These are phyloP conservation scores for Centropristis striata DNA, from an alignment of 2,113 vertebrate genomes.

Conservation along the genomic window DNA sequence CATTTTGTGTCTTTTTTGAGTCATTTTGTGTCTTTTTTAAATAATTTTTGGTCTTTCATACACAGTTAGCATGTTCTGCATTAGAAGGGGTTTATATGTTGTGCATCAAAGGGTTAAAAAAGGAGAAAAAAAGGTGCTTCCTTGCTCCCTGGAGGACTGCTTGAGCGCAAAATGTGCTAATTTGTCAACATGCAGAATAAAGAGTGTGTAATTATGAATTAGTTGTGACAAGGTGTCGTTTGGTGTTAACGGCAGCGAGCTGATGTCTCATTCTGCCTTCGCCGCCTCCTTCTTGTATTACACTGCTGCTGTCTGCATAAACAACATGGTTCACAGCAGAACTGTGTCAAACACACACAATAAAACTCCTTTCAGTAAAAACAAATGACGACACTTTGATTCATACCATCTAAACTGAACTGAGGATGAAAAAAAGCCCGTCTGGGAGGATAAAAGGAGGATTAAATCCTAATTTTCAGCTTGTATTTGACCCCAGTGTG, in stretches of 20 bases:
- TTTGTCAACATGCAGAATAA: constrained; percentile 28
- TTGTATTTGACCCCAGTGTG: background rate
- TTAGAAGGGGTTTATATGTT: too few species aligned
- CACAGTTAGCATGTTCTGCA: too few species aligned
- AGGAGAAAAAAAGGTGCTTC: background rate
- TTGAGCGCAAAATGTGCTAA: constrained; percentile 29
- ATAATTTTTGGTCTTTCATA: too few species aligned
- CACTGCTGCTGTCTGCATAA: constrained; percentile 37
- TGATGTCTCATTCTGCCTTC: constrained; percentile 43
- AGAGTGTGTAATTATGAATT: constrained; percentile 24
- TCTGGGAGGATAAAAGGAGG: constrained; percentile 10
- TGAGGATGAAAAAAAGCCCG: background rate
- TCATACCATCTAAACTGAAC: background rate
- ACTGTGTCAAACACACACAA: constrained; percentile 8
- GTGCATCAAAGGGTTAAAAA: too few species aligned
- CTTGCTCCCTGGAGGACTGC: too few species aligned
- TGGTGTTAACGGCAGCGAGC: constrained; percentile 16
- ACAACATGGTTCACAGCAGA: constrained; percentile 10
- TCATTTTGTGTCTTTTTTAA: too few species aligned
- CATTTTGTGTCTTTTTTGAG: too few species aligned
- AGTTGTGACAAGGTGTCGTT: constrained; percentile 41
- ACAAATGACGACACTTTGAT: constrained; percentile 3
- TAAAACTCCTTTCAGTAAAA: background rate
- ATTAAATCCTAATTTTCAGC: constrained; percentile 8
- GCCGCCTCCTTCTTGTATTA: constrained; percentile 26